Evolutionary conservation across 2,888 invertebrate species (phyloP).

Genomic region (Drosophila villosipedis): DNA sequence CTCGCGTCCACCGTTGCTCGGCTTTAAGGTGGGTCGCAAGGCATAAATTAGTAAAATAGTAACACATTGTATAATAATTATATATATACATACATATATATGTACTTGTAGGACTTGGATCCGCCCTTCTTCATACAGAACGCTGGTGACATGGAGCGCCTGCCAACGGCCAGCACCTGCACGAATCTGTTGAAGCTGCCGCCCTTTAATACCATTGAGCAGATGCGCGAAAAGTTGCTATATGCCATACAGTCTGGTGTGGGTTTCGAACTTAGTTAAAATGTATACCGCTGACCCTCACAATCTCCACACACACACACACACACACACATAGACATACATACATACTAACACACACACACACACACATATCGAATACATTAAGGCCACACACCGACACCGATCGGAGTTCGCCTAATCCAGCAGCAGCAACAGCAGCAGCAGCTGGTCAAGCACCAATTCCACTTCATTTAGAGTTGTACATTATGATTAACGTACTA

Average conservation of each 20-base stretch:
- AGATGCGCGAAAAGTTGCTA: slow-evolving; percentile 92
- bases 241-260: slow-evolving; percentile 98
- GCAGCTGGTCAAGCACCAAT: slow-evolving; percentile 44
- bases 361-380: slow-evolving; percentile 60
- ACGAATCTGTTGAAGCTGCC: slow-evolving; percentile 99
- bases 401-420: slow-evolving; percentile 27
- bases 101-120: slow-evolving; percentile 91
- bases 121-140: slow-evolving; percentile 98
- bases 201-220: slow-evolving; percentile 92
- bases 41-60: not conserved
- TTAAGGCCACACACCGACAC: slow-evolving; percentile 20
- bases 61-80: not conserved
- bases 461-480: slow-evolving; percentile 58
- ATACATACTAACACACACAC: slow-evolving; percentile 5
- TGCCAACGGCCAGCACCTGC: slow-evolving; percentile 99
- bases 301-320: slow-evolving; percentile 3
- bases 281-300: slow-evolving; percentile 13
- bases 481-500: slow-evolving; percentile 57
- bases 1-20: slow-evolving; percentile 97
- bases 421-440: slow-evolving; percentile 16
- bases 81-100: not conserved
- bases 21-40: slow-evolving; percentile 92
- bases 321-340: slow-evolving; percentile 22
- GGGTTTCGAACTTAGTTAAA: slow-evolving; percentile 97
- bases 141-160: slow-evolving; percentile 94